phyloP scores from a whole-genome alignment of 37 sponge, comb jelly and placozoan genomes.

The Chondrosia reniformis region DNA sequence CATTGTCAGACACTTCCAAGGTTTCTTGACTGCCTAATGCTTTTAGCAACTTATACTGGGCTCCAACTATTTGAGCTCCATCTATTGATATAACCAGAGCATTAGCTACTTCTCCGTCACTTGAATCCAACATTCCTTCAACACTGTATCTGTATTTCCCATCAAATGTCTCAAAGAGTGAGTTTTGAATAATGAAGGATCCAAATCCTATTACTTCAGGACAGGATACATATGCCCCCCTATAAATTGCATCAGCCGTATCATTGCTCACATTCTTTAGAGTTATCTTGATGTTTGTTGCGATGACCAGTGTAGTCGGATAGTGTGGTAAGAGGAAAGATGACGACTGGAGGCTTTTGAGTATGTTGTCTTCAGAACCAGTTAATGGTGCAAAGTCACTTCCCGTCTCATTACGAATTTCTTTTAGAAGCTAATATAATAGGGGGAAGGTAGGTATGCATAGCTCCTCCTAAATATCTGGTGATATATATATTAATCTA shows the following conservation, averaged over 20 bases:
- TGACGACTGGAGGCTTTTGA: too few species aligned
- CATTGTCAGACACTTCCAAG: too few species aligned
- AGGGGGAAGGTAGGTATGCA: too few species aligned
- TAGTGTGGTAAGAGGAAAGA: slow-evolving; percentile 14
- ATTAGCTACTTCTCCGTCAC: not conserved
- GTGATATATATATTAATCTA: too few species aligned
- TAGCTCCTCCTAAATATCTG: too few species aligned
- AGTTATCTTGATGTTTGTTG: not conserved
- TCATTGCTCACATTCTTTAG: slow-evolving; percentile 2
- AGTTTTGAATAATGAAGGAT: not conserved
- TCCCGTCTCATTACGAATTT: too few species aligned
- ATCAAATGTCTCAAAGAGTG: not conserved
- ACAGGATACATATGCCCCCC: not conserved
- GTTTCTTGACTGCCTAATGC: too few species aligned
- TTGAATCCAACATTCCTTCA: slow-evolving; percentile 2
- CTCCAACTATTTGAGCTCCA: slow-evolving; percentile 5
- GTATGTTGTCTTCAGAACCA: too few species aligned
- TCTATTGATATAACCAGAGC: not conserved
- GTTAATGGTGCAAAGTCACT: too few species aligned
- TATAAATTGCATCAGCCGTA: not conserved
- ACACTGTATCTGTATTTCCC: not conserved
- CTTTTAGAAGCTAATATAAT: too few species aligned
- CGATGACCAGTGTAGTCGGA: not conserved
- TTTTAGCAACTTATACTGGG: not conserved
- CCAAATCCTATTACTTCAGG: not conserved